Evolutionary conservation across 1,140 invertebrate genomes (phyloP), one percentile per base, ranked within the genome.

Genomic region (Drosophila nannoptera): DNA sequence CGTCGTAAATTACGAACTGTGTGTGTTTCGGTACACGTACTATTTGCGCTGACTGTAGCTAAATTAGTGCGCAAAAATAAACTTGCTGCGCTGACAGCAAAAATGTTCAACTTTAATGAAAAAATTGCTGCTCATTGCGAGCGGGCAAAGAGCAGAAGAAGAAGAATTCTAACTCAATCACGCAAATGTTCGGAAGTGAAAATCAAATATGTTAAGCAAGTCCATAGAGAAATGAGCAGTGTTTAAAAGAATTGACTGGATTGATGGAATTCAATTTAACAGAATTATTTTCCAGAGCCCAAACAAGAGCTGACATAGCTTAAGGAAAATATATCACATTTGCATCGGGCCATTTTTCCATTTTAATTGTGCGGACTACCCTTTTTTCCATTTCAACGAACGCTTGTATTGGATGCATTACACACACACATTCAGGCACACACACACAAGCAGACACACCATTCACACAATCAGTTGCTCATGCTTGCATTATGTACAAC

Each of bases 1-100:
- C 78, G 73, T 69, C 80, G 63, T 84, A 83, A 86, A 77, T 77
- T 84, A 73, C 60, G 61, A 58, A 50, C 69, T 53, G 43, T 52
- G 65, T 74, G 70, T 73, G 53, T 73, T 53, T 66, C 59, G 68
- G 38, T 50, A 45, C 9, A 52, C 14, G 38, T 11, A 61, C 9
- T 43, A 38, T 56, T 32, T 53, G 50, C 32, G 8, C 7, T 53
- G 40, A 14, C 38, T 45, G n/a, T 31, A 56, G n/a, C 29, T 43
- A 33, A 32, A 11, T 9, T 12, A 59, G 40, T 67, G 63, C 31
- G 16, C 16, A 35, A 58, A 56, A 49, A 38, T 58, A 48, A 66
- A 58, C 55, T 33, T 56, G 33, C 45, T 32, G n/a, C 14, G 46
- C 35, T 48, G 55, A 59, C 54, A 67, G 22, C 38, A 53, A 52